Evolutionary conservation across 53 echinoderm and acorn worm genomes (phyloP).

Genomic region (Hippasteria phrygiana): DNA sequence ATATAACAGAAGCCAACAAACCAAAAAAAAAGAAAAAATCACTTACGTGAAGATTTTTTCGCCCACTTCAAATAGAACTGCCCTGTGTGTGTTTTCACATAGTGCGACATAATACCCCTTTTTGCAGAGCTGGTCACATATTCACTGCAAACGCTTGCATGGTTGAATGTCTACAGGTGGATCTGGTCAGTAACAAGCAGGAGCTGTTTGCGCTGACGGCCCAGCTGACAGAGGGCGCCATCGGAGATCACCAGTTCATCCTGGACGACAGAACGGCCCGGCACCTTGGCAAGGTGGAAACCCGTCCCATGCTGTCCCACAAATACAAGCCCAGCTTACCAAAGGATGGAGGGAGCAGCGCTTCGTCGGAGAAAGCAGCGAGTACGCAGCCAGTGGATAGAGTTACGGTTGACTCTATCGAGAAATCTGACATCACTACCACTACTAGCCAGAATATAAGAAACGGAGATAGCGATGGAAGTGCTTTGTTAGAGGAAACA

Average conservation of each 20-base stretch:
- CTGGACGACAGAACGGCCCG: conserved; percentile 18
- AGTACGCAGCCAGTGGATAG: background rate
- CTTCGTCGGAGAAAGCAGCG: background rate
- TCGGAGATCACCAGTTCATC: conserved; percentile 57
- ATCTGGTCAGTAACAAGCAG: conserved; percentile 76
- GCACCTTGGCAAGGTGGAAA: conserved; percentile 43
- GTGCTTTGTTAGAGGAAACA: background rate
- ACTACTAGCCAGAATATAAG: background rate
- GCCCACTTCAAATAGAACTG: too few relatives aligned
- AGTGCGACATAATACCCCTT: too few relatives aligned
- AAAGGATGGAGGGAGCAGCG: background rate
- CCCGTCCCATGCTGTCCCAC: conserved; percentile 43
- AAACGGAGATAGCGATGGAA: too few relatives aligned
- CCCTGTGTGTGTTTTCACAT: too few relatives aligned
- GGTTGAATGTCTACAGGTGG: conserved; percentile 66
- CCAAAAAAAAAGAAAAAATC: too few relatives aligned
- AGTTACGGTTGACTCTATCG: background rate
- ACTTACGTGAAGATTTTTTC: too few relatives aligned
- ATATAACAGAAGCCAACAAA: too few relatives aligned
- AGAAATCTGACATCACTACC: background rate
- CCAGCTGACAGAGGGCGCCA: conserved; percentile 81
- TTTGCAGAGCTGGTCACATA: background rate
- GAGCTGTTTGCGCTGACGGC: conserved; percentile 78
- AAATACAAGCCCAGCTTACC: conserved; percentile 35
- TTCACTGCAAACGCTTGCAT: background rate